phyloP scores from a whole-genome alignment of 2,113 vertebrate species.

The Pipra filicauda region DNA sequence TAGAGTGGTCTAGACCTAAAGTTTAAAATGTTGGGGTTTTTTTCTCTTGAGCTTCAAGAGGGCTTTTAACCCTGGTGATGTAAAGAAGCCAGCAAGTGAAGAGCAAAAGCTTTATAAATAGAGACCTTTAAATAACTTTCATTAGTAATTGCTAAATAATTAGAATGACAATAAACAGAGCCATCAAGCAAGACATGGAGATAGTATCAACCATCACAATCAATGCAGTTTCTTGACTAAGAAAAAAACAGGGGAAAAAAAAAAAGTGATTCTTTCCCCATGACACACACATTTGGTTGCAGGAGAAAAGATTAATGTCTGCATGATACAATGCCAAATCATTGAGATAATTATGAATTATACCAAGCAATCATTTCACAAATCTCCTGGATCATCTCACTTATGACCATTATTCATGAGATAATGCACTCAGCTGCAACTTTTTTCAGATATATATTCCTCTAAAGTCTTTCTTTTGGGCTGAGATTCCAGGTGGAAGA shows the following conservation, averaged over 20 bases:
- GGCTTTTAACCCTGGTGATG: neutral
- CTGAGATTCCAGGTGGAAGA: neutral
- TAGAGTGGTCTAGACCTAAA: neutral
- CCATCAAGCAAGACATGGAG: neutral
- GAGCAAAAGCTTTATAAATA: neutral
- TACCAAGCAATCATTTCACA: neutral
- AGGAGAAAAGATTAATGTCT: slow-evolving; percentile 10
- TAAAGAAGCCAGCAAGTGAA: neutral
- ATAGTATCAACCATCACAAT: neutral
- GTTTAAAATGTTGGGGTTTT: neutral
- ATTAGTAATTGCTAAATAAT: neutral
- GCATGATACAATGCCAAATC: neutral
- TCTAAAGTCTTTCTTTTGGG: neutral
- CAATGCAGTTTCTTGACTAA: neutral
- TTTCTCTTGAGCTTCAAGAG: neutral
- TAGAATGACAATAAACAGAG: neutral
- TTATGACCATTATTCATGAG: neutral
- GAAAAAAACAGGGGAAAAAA: neutral
- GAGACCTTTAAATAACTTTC: neutral
- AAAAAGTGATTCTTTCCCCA: neutral
- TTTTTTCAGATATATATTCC: neutral
- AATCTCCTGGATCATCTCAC: neutral
- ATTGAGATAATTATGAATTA: slow-evolving; percentile 7
- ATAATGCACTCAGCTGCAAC: neutral
- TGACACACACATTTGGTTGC: neutral